Evolutionary conservation across 1,140 invertebrate genomes (phyloP), one percentile per base, ranked within the genome.

Genomic region (Philotrypesis tridentata): DNA sequence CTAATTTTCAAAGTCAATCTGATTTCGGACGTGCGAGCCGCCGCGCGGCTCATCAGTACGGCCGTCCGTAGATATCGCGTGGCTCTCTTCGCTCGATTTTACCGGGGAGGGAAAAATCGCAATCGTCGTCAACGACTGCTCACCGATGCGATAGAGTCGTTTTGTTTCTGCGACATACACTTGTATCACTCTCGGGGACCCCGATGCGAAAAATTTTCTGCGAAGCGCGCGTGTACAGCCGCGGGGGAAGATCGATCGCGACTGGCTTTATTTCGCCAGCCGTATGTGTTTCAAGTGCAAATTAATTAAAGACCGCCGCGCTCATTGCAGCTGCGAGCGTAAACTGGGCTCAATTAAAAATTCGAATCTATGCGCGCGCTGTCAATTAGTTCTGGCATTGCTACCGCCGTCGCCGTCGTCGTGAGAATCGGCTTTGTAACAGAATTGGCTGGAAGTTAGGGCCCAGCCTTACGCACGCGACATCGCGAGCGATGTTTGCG

Each of bases 31-130:
- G 5, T 72, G 14, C 9, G 17, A n/a, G n/a, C n/a, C n/a, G n/a
- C n/a, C 33, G 5, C 23, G 68, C 6, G 4, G 29, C 17, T 70
- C 33, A 31, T 72, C 70, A 43, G n/a, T 37, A 37, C 33, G 33
- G 33, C 33, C 33, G 33, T 37, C 33, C 33, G 33, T 23, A 14
- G n/a, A 8, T 72, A n/a, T 40, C 37, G 43, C 25, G 33, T 72
- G 37, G 43, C 37, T 37, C 21, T n/a, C 70, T 72, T 72, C n/a
- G 25, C n/a, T 72, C 70, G 70, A 72, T 48, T 40, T 72, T 72
- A 72, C n/a, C 3, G 3, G 33, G 9, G n/a, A n/a, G n/a, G 3
- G 70, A 43, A 17, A 8, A 25, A n/a, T 31, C 67, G 70, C 33
- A 72, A 43, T 43, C 33, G 25, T 43, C 21, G 37, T 68, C 33